Evolutionary conservation across 1,140 invertebrate genomes (phyloP), one percentile per base, ranked within the genome.

Genomic region (Nilaparvata lugens): DNA sequence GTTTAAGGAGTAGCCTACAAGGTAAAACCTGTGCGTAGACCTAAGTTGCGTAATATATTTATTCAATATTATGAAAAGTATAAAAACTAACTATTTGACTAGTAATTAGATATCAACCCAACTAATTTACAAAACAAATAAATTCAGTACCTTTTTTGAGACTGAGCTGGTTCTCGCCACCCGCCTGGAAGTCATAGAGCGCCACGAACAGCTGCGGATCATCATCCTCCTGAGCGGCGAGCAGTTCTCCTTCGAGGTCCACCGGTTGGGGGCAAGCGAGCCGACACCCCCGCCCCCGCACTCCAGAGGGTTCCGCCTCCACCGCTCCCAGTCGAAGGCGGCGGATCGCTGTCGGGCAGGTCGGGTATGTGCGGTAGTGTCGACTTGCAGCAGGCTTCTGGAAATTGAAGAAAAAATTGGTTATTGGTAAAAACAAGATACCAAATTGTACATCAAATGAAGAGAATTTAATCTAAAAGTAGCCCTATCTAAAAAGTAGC

Each of bases 101-200:
- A n/a, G n/a, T n/a, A n/a, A n/a, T n/a, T n/a, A n/a, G n/a, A n/a
- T n/a, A n/a, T n/a, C n/a, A n/a, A n/a, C n/a, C n/a, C n/a, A n/a
- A n/a, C n/a, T n/a, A n/a, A n/a, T n/a, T n/a, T n/a, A n/a, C n/a
- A n/a, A n/a, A n/a, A n/a, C n/a, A n/a, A n/a, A n/a, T n/a, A n/a
- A n/a, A n/a, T n/a, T n/a, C n/a, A n/a, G n/a, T n/a, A 91, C 96
- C 97, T 86, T 98, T 98, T 72, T 92, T 89, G 60, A 99, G 83
- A 72, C 89, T 92, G 62, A 99, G 82, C 76, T 99, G 97, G 79
- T 99, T 98, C 72, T 98, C 96, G 48, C 96, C 96, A 40, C 88
- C 87, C 6, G 88, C 93, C 77, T 97, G 91, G 77, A 99, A 99
- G 77, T 99, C 97, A 73, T 99, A 99, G 55, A 99, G 80, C 16